Conservation (phyloP, 2,888 invertebrate genomes). For the Cheilosia variabilis region DNA sequence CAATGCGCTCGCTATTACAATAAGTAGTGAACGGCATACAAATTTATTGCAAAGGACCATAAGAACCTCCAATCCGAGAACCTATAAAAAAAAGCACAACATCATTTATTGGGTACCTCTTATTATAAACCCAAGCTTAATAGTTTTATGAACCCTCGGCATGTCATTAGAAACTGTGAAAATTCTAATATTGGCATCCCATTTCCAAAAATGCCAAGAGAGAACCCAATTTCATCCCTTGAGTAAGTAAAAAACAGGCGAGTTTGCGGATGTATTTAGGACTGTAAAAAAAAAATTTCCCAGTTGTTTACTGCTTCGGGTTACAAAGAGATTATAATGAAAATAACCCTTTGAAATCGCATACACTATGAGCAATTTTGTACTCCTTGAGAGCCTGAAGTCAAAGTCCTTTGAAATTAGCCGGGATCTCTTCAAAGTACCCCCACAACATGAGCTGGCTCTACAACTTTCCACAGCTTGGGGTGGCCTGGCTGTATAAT, state of each 20-base stretch:
- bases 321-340: not conserved
- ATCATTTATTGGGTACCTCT: no score
- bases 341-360: constrained; percentile 5
- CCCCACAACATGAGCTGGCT: not conserved
- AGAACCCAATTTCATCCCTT: not conserved
- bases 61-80: no score
- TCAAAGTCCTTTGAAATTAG: not conserved
- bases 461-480: not conserved
- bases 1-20: no score
- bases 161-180: no score
- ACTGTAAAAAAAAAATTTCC: not conserved
- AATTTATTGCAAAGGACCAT: no score
- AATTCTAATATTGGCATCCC: no score
- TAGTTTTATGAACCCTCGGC: no score
- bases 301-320: not conserved
- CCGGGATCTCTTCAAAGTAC: not conserved
- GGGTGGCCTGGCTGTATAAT: not conserved
- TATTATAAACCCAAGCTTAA: no score
- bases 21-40: no score
- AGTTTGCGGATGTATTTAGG: not conserved
- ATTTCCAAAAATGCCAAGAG: no score
- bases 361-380: not conserved
- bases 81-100: no score
- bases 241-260: not conserved
- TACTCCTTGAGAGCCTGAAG: not conserved